Percentiles rank a stretch among this genome's conserved stretches.
phyloP scores from a whole-genome alignment of 2,797 vertebrate species.

The Octomys mimax region DNA sequence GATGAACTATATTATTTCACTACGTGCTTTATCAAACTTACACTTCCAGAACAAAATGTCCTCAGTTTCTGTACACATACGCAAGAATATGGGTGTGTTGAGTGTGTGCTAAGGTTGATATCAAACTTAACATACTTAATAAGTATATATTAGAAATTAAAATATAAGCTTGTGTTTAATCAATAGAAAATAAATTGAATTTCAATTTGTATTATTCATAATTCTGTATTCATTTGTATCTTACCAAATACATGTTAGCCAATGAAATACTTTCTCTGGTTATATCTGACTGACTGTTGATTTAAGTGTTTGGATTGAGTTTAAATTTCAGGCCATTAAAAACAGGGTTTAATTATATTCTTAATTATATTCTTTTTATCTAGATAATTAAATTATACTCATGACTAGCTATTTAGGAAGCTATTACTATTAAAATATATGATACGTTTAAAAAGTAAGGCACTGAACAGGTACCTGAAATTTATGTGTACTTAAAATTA shows the following conservation, averaged over 20 bases:
- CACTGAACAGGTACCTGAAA: neutral
- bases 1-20: slow-evolving; percentile 1
- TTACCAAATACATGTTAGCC: slow-evolving; percentile 12
- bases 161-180: neutral
- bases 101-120: neutral
- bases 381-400: slow-evolving; percentile 72
- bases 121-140: neutral
- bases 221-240: slow-evolving; percentile 32
- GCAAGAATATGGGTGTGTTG: neutral
- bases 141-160: neutral
- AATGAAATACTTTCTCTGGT: slow-evolving; percentile 39
- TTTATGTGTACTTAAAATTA: slow-evolving; percentile 69
- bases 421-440: slow-evolving; percentile 68
- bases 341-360: slow-evolving; percentile 66
- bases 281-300: slow-evolving; percentile 54
- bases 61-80: neutral
- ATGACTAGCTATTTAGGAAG: slow-evolving; percentile 69
- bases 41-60: neutral
- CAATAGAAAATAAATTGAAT: neutral
- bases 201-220: slow-evolving; percentile 10
- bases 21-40: neutral
- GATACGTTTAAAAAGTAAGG: slow-evolving; percentile 62
- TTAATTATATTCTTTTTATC: slow-evolving; percentile 73
- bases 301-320: slow-evolving; percentile 61
- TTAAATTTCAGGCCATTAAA: slow-evolving; percentile 64